Conservation (phyloP, 2,888 invertebrate species). For the Agrochola macilenta region DNA sequence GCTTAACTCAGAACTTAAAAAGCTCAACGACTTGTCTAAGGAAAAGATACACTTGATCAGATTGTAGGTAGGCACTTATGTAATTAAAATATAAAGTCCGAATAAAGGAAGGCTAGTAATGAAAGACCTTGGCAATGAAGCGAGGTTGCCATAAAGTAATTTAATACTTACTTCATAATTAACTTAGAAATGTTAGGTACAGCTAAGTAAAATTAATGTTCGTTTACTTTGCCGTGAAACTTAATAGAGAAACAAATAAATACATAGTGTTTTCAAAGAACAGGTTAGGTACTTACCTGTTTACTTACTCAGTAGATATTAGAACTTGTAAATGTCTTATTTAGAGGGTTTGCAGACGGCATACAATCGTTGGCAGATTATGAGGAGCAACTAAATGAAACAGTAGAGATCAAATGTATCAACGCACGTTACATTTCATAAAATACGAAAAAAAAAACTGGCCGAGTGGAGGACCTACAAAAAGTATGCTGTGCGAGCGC, state of each 20-base stretch:
- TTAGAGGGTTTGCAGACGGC: too few species aligned
- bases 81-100: background rate
- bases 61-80: background rate
- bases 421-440: too few species aligned
- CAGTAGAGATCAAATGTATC: too few species aligned
- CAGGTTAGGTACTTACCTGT: background rate
- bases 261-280: constrained; percentile 1
- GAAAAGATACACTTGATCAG: background rate
- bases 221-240: constrained; percentile 29
- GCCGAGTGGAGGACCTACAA: too few species aligned
- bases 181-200: constrained; percentile 17
- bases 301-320: background rate
- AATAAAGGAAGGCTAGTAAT: background rate
- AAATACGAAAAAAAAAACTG: too few species aligned
- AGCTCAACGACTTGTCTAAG: too few species aligned
- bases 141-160: constrained; percentile 27
- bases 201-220: constrained; percentile 25
- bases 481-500: too few species aligned
- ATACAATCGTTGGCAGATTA: too few species aligned
- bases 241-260: constrained; percentile 8
- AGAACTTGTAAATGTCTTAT: background rate
- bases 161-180: constrained; percentile 34
- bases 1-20: too few species aligned
- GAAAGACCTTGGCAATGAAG: constrained; percentile 8
- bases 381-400: too few species aligned